Evolutionary conservation across 2,888 invertebrate genomes (phyloP).

Genomic region (Camptogramma bilineatum): DNA sequence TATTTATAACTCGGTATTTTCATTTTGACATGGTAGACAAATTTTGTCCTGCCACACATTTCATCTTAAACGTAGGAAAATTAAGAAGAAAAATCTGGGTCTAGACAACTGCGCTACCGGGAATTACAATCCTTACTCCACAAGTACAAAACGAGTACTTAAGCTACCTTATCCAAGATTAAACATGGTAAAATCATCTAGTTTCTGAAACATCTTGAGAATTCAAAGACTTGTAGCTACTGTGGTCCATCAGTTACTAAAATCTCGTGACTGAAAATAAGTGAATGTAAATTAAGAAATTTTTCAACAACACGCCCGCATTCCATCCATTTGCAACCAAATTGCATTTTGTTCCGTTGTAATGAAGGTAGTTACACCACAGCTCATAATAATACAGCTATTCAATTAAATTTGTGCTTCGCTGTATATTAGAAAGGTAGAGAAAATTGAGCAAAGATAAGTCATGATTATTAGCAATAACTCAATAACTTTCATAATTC

Average conservation of each 20-base stretch:
- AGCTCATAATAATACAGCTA: constrained; percentile 9
- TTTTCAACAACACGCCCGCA: constrained; percentile 61
- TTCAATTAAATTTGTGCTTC: background rate
- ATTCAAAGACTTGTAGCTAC: background rate
- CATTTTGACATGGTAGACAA: too few species aligned
- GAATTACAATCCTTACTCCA: too few species aligned
- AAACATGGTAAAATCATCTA: background rate
- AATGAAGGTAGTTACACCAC: constrained; percentile 60
- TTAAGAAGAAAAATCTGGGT: too few species aligned
- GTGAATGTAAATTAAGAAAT: constrained; percentile 62
- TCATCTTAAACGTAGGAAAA: too few species aligned
- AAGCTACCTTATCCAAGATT: too few species aligned
- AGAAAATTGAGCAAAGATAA: background rate
- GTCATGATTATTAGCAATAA: too few species aligned
- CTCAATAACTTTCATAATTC: too few species aligned
- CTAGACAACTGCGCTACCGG: too few species aligned
- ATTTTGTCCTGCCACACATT: too few species aligned
- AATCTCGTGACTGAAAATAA: constrained; percentile 29
- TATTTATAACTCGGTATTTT: too few species aligned
- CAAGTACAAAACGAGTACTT: too few species aligned
- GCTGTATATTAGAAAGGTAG: background rate
- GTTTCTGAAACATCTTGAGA: background rate
- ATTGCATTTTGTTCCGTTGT: constrained; percentile 74
- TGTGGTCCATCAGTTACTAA: constrained; percentile 3
- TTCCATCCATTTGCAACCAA: constrained; percentile 71